Base-by-base conservation (phyloP, 2,888 invertebrate species). In the Nephrotoma guestfalica region DNA sequence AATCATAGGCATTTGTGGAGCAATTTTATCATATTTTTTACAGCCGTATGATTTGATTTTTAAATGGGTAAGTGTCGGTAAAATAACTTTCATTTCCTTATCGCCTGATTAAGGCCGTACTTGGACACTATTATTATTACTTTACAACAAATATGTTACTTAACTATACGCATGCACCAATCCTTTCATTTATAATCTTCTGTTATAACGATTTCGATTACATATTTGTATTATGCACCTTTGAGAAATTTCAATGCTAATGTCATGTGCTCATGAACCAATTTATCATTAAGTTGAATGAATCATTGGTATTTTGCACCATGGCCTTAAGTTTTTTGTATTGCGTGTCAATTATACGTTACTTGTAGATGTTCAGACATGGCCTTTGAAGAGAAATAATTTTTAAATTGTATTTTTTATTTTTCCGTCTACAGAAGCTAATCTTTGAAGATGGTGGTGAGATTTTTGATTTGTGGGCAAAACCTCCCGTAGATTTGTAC, bases 381-480 rank as follows among this genome's bases (percentile, higher is more conserved):
- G 13, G 9, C 13, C 47, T 2, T 47, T 13, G 4, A 51, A 30
- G 30, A 30, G 30, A 30, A 30, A 30, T 30, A 30, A 30, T 0
- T 30, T 30, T 30, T 3, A 30, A 30, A 2, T 30, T 30, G 2
- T 2, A 2, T 85, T 87, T 87, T 57, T 87, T 71, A 30, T n/a
- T 87, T 87, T 87, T 87, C 87, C 88, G 89, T 92, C 4, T 90
- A 5, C 93, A 96, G 95, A 97, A 97, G 94, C 92, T 95, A 0
- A 90, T 93, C 0, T 93, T 97, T 88, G 91, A 92, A 86, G 94
- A 96, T 57, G 95, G 95, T 0, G 96, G 96, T 0, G 97, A 97
- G 91, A 96, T 96, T 86, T 97, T 95, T 90, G 95, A 96, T 88
- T 92, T 97, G 89, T 97, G 97, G 97, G 92, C 94, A 86, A 94